A percentile compares a stretch with the other conserved stretches of the same genome.
phyloP scores from a whole-genome alignment of 1,140 invertebrate genomes.

The Lordiphosa stackelbergi region DNA sequence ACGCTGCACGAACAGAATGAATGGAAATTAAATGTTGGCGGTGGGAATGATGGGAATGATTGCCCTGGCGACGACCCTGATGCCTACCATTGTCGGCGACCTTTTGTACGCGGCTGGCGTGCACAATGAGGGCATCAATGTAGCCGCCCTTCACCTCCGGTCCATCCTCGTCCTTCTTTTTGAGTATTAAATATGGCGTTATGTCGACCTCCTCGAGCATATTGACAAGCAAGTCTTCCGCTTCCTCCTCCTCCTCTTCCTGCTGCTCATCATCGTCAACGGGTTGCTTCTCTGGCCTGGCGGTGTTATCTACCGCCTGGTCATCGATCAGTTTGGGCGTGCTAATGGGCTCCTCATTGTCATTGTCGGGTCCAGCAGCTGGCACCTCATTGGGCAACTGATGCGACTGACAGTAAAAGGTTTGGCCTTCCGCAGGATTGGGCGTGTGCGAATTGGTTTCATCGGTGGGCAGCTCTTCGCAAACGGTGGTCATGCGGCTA shows the following conservation, averaged over 20 bases:
- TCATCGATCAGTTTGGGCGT: constrained; percentile 42
- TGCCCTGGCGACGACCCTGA: constrained; percentile 9
- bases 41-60: constrained; percentile 14
- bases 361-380: not conserved
- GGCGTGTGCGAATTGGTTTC: constrained; percentile 7
- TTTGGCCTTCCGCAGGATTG: constrained; percentile 25
- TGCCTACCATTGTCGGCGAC: constrained; percentile 73
- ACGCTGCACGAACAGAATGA: constrained; percentile 77
- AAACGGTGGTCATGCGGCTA: constrained; percentile 65
- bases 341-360: constrained; percentile 24
- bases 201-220: constrained; percentile 90
- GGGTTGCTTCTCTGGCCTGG: constrained; percentile 48
- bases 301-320: constrained; percentile 36
- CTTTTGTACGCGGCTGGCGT: constrained; percentile 89
- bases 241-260: constrained; percentile 63
- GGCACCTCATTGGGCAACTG: constrained; percentile 49
- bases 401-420: constrained; percentile 59
- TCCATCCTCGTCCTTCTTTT: constrained; percentile 89
- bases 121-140: constrained; percentile 93
- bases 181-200: constrained; percentile 85
- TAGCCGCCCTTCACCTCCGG: constrained; percentile 93
- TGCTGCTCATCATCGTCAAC: constrained; percentile 45
- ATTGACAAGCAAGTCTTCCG: constrained; percentile 67
- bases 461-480: constrained; percentile 46
- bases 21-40: constrained; percentile 31